Evolutionary conservation across 2,888 invertebrate species (phyloP).

Genomic region (Yponomeuta plumbellus): DNA sequence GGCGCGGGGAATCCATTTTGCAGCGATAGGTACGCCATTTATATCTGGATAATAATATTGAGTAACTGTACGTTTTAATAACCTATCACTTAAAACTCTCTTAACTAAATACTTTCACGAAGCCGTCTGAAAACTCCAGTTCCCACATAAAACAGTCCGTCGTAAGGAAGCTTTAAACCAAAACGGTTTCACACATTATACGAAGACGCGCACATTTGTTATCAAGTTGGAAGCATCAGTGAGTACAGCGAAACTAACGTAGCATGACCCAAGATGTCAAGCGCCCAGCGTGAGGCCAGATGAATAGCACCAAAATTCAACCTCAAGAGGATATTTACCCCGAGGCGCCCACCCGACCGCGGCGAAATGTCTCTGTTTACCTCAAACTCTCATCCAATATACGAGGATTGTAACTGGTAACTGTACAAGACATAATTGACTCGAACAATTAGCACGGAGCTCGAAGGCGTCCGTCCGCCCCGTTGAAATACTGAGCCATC

Average conservation of each 20-base stretch:
- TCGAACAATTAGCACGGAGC: slow-evolving; percentile 2
- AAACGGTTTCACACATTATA: slow-evolving; percentile 9
- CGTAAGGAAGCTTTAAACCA: neutral
- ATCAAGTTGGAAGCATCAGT: slow-evolving; percentile 47
- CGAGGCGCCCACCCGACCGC: slow-evolving; percentile 39
- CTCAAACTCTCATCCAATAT: slow-evolving; percentile 10
- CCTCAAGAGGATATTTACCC: slow-evolving; percentile 29
- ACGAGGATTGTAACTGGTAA: neutral
- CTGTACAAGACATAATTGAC: slow-evolving; percentile 8
- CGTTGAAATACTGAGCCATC: slow-evolving; percentile 2
- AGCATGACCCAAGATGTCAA: slow-evolving; percentile 47
- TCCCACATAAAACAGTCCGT: neutral
- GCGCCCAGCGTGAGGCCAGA: slow-evolving; percentile 29
- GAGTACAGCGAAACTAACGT: slow-evolving; percentile 57
- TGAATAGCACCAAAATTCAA: slow-evolving; percentile 2
- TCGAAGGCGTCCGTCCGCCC: neutral
- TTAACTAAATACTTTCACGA: neutral
- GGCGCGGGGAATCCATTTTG: neutral
- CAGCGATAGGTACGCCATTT: neutral
- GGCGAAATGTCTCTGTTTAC: slow-evolving; percentile 28
- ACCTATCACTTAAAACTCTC: neutral
- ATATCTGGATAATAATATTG: neutral
- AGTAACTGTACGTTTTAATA: too few relatives aligned
- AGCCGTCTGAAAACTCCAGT: neutral
- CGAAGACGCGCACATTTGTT: slow-evolving; percentile 27